phyloP scores from a whole-genome alignment of 2,113 vertebrate species.

The Paralichthys olivaceus region DNA sequence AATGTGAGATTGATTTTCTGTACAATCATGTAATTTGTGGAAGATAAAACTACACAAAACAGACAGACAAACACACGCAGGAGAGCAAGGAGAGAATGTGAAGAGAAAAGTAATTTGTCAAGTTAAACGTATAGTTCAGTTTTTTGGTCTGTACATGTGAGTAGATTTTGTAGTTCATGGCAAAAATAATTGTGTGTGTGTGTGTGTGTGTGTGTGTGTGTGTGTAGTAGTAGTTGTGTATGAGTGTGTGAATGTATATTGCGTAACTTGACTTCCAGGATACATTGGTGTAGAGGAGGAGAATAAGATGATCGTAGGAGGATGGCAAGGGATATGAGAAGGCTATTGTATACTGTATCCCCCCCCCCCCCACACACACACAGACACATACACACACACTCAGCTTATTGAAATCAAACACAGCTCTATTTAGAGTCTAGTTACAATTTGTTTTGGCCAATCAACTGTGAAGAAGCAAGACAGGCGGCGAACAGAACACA shows the following conservation, averaged over 20 bases:
- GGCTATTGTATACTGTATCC: slow-evolving; percentile 46
- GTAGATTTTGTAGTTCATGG: neutral
- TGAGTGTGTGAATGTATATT: neutral
- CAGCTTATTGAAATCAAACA: neutral
- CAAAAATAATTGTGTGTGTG: neutral
- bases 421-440: neutral
- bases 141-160: neutral
- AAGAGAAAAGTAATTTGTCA: neutral
- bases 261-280: slow-evolving; percentile 47
- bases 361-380: slow-evolving; percentile 12
- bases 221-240: no score
- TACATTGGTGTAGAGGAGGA: slow-evolving; percentile 70
- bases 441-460: slow-evolving; percentile 26
- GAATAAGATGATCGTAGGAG: slow-evolving; percentile 81
- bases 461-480: neutral
- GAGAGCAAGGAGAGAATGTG: neutral
- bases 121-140: no score
- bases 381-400: slow-evolving; percentile 12
- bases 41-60: neutral
- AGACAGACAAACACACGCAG: neutral
- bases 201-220: no score
- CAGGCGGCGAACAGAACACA: slow-evolving; percentile 23
- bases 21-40: neutral
- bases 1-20: neutral
- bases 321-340: slow-evolving; percentile 72